These are phyloP conservation scores for Eidolon helvum DNA, from an alignment of 2,113 vertebrate species.

Conservation along the genomic window DNA sequence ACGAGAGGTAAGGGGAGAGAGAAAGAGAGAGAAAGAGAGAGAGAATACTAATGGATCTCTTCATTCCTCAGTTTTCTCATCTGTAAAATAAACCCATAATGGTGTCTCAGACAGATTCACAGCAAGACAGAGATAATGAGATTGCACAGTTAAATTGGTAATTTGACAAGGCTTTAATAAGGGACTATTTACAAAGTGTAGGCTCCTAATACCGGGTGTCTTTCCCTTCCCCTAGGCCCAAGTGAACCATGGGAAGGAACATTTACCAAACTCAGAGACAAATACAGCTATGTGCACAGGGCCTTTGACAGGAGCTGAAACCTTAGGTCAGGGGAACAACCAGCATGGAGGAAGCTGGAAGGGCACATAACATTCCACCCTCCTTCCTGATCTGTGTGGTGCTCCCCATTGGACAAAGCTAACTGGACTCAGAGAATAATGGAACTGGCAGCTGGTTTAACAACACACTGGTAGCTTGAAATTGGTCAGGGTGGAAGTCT, in stretches of 20 bases:
- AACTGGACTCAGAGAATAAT: not conserved
- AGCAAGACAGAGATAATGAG: not conserved
- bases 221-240: not conserved
- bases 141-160: not conserved
- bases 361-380: rapidly evolving
- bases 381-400: not conserved
- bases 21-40: not conserved
- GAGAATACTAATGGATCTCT: not conserved
- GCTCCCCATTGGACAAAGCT: not conserved
- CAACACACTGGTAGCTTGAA: not conserved
- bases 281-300: not conserved
- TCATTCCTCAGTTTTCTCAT: not conserved
- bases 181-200: not conserved
- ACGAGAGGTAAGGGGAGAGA: not conserved
- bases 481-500: not conserved
- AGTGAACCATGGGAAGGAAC: not conserved
- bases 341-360: not conserved
- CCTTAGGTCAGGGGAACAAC: not conserved
- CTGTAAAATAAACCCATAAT: not conserved
- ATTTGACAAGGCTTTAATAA: not conserved
- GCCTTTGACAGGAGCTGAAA: not conserved
- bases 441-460: not conserved
- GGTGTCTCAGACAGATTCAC: not conserved
- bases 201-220: too few relatives aligned
- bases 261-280: not conserved